Conservation (phyloP, 1,140 invertebrate species). For the Pararge aegeria region DNA sequence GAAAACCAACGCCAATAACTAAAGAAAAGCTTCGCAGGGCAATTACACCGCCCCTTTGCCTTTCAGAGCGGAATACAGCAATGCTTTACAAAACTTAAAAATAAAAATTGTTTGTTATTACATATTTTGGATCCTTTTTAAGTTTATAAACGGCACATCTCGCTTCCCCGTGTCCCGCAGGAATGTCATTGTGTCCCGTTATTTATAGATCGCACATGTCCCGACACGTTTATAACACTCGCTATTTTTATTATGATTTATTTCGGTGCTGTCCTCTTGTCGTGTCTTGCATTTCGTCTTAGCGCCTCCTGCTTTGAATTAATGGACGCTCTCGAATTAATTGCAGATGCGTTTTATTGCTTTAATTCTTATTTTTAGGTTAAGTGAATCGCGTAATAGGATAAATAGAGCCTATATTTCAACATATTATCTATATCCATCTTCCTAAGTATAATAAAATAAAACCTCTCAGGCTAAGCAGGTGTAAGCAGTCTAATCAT, state of each 20-base stretch:
- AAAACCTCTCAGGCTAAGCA: too few species aligned
- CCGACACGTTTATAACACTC: neutral
- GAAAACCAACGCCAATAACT: too few species aligned
- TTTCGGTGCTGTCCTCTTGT: neutral
- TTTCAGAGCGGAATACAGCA: too few species aligned
- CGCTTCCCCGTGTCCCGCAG: conserved; percentile 1
- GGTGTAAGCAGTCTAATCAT: too few species aligned
- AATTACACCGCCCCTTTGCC: too few species aligned
- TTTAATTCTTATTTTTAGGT: neutral
- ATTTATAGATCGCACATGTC: conserved; percentile 7
- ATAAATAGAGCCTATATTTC: too few species aligned
- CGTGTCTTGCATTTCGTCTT: neutral
- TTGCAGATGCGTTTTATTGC: neutral
- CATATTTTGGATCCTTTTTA: neutral
- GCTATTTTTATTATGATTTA: conserved; percentile 10
- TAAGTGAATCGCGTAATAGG: too few species aligned
- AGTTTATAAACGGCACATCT: neutral
- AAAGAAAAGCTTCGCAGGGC: too few species aligned
- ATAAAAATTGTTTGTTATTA: too few species aligned
- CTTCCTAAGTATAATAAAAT: too few species aligned
- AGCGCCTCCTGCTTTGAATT: neutral
- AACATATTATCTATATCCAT: too few species aligned
- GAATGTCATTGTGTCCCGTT: conserved; percentile 4
- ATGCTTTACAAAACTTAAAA: too few species aligned
- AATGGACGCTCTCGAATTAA: neutral